Base-by-base conservation (phyloP, 2,113 vertebrate genomes). In the Syngnathoides biaculeatus region DNA sequence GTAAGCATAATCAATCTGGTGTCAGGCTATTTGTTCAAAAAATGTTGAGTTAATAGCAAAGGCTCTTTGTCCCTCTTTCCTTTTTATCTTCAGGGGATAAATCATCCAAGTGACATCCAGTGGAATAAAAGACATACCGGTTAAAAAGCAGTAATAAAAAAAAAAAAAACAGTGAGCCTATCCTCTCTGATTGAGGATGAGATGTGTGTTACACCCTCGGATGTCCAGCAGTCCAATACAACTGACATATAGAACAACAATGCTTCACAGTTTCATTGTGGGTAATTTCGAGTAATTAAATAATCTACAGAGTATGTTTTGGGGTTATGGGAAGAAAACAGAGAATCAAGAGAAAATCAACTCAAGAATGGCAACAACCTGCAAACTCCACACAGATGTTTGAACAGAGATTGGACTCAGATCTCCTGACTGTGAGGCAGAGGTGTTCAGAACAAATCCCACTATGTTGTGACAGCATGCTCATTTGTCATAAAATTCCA, bases 41-140 rank as follows among this genome's bases (percentile, higher is more conserved):
- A 26, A 15, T 55, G 13, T 35, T 35, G 52, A 26, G 26, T 13
- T 55, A 24, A 12, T 55, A 10, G 2, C n/a, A 26, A 14, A 27
- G 69, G 0, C 1, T 26, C 61, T 5, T 68, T 38, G 56, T 26
- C 26, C 30, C 2, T 14, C 69, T 17, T 72, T 10, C 68, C 11
- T 66, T 47, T 8, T 67, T 50, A 1, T 76, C 17, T 70, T 42
- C 39, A 87, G 80, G 80, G 80, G 39, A 57, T 0, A 71, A 73
- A 40, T 26, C 24, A 26, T 2, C 52, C 4, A 5, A 71, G 24
- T 67, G 67, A 81, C 19, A 52, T 52, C 48, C 48, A 22, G 20
- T 50, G 1, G 11, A 52, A 52, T 3, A 35, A 35, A 35, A 1
- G 30, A 35, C 30, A 35, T 35, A 47, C 15, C 45, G 40, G 3